phyloP scores from a whole-genome alignment of 2,888 invertebrate genomes.

The Papilio elwesi region DNA sequence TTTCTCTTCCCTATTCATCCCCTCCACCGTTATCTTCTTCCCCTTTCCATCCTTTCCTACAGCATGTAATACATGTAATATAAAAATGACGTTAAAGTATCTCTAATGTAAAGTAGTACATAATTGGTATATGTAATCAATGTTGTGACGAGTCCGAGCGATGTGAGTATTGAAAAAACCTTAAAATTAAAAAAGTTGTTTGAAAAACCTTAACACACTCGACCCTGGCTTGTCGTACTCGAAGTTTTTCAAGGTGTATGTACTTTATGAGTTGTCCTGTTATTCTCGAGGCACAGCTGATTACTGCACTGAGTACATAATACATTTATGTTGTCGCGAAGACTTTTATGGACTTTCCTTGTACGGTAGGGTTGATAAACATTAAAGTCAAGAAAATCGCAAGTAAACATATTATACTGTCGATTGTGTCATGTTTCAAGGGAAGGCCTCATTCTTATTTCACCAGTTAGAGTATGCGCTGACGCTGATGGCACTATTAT shows the following conservation, averaged over 20 bases:
- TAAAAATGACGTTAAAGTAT: too few relatives aligned
- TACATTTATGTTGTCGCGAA: background rate
- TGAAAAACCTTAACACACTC: background rate
- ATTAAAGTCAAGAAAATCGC: constrained; percentile 24
- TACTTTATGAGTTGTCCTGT: constrained; percentile 23
- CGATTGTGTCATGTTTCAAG: constrained; percentile 1
- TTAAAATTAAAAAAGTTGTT: background rate
- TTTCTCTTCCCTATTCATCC: too few relatives aligned
- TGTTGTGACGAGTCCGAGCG: too few relatives aligned
- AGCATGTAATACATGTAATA: too few relatives aligned
- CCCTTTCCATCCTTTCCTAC: too few relatives aligned
- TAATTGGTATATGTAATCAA: too few relatives aligned
- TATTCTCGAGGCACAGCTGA: background rate
- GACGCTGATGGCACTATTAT: too few relatives aligned
- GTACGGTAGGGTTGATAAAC: constrained; percentile 15
- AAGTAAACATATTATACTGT: background rate
- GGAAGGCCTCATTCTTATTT: background rate
- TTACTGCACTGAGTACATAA: background rate
- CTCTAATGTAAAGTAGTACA: too few relatives aligned
- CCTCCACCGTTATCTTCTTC: too few relatives aligned
- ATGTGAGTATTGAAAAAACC: background rate
- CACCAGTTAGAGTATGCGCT: background rate
- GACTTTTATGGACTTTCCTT: constrained; percentile 21
- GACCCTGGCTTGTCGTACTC: constrained; percentile 8
- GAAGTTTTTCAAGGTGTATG: constrained; percentile 28